Conservation (phyloP, 2,113 vertebrate genomes). For the Hiodon tergisus region DNA sequence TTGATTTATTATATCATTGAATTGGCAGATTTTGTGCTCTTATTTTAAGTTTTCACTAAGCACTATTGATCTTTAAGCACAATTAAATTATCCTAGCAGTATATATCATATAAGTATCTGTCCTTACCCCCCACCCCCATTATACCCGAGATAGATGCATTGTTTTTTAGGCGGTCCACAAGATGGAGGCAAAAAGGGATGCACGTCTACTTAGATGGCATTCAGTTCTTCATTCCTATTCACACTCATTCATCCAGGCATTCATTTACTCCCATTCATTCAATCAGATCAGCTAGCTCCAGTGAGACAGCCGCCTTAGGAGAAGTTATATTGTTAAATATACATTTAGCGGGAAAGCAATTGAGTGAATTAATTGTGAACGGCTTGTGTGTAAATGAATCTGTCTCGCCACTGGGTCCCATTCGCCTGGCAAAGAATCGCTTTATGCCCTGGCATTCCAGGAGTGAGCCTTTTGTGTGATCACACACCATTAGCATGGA, state of each 20-base stretch:
- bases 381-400: conserved; percentile 19
- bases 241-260: neutral
- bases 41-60: no score
- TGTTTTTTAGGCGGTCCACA: conserved; percentile 5
- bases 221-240: conserved; percentile 11
- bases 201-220: neutral
- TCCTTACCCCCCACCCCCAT: neutral
- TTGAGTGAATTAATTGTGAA: conserved; percentile 20
- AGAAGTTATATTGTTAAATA: conserved; percentile 7
- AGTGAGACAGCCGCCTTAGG: neutral
- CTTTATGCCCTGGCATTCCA: conserved; percentile 17
- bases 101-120: neutral
- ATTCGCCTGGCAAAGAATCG: neutral
- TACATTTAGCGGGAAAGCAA: conserved; percentile 11
- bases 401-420: neutral
- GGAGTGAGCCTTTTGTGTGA: neutral
- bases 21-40: neutral
- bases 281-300: conserved; percentile 17
- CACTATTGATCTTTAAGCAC: no score
- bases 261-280: neutral
- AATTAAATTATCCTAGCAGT: no score
- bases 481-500: neutral
- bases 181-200: conserved; percentile 2
- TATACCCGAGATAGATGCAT: neutral
- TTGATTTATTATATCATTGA: neutral